Evolutionary conservation across 2,113 vertebrate genomes (phyloP).

Genomic region (Zootoca vivipara): DNA sequence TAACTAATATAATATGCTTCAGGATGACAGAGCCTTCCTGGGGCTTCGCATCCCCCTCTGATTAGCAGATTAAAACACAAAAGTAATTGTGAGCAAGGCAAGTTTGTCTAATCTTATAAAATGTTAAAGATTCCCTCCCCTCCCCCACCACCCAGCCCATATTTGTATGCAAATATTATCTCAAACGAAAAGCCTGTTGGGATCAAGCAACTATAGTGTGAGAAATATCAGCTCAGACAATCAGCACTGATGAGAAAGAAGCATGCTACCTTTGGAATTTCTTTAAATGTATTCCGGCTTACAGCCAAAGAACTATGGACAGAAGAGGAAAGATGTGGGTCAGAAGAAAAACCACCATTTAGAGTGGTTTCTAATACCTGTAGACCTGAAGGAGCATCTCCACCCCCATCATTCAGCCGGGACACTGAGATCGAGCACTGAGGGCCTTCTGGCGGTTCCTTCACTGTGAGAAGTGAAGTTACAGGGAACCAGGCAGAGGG

Average conservation of each 20-base stretch:
- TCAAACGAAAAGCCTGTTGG: constrained; percentile 2
- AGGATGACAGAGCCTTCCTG: fast-evolving
- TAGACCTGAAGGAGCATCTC: too few relatives aligned
- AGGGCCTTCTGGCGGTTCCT: too few relatives aligned
- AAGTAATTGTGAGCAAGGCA: not conserved
- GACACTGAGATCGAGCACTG: too few relatives aligned
- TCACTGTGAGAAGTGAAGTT: too few relatives aligned
- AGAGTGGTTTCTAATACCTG: too few relatives aligned
- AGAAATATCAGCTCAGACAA: constrained; percentile 23
- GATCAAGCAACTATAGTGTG: not conserved
- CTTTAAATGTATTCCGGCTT: not conserved
- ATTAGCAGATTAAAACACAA: constrained; percentile 22
- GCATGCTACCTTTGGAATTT: not conserved
- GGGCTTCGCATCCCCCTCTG: constrained; percentile 17
- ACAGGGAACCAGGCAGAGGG: too few relatives aligned
- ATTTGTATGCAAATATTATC: constrained; percentile 20
- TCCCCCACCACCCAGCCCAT: not conserved
- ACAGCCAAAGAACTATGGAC: not conserved
- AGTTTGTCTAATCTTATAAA: constrained; percentile 8
- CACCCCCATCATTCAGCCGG: too few relatives aligned
- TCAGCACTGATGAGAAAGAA: not conserved
- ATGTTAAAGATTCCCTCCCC: not conserved
- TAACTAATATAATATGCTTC: constrained; percentile 17
- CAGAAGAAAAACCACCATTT: not conserved
- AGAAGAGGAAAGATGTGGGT: not conserved